phyloP scores from a whole-genome alignment of 2,797 vertebrate species.

The Malurus leucopterus region DNA sequence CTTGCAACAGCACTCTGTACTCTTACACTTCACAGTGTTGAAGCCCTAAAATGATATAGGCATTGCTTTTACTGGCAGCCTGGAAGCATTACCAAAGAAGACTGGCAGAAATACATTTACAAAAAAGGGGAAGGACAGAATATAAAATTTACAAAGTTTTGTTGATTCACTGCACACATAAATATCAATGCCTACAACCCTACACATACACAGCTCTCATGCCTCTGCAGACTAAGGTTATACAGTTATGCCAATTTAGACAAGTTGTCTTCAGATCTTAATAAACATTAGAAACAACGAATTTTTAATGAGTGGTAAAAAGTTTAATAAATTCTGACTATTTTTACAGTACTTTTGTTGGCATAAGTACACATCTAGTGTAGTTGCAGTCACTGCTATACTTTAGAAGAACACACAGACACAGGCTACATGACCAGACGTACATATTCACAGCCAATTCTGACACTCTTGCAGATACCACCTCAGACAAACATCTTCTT shows the following conservation, averaged over 20 bases:
- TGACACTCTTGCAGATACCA: neutral
- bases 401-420: neutral
- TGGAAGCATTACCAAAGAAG: neutral
- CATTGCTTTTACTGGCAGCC: neutral
- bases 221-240: neutral
- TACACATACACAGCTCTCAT: neutral
- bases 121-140: neutral
- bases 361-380: too few species aligned
- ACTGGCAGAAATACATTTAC: neutral
- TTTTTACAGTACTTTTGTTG: neutral
- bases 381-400: neutral
- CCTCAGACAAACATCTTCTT: neutral
- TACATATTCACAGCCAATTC: neutral
- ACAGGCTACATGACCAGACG: neutral
- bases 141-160: neutral
- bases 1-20: neutral
- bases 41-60: neutral
- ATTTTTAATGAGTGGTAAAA: neutral
- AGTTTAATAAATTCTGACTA: neutral
- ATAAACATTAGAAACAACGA: neutral
- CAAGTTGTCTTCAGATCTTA: neutral
- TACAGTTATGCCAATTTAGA: neutral
- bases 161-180: neutral
- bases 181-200: neutral
- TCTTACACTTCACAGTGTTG: neutral